phyloP scores from a whole-genome alignment of 2,113 vertebrate genomes.

The Eurypyga helias region DNA sequence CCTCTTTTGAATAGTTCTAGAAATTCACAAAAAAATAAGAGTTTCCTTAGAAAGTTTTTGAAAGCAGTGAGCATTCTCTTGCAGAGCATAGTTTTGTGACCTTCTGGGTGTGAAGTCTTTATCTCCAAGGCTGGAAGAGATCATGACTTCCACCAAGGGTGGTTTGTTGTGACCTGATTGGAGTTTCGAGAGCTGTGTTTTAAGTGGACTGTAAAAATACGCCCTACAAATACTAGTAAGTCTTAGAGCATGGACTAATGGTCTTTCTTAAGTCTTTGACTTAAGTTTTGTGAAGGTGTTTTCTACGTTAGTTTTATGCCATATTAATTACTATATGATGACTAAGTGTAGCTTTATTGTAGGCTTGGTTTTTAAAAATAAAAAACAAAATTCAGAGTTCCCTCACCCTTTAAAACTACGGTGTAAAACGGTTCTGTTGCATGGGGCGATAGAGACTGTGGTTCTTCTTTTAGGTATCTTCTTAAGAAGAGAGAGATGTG shows the following conservation, averaged over 20 bases:
- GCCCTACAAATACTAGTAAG: neutral
- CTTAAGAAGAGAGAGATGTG: neutral
- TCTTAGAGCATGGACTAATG: neutral
- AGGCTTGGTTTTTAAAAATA: too few species aligned
- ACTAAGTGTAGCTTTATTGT: neutral
- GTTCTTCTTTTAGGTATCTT: neutral
- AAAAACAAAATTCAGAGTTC: neutral
- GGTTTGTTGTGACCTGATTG: neutral
- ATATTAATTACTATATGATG: fast-evolving
- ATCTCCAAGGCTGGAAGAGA: neutral
- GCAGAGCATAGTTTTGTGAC: neutral
- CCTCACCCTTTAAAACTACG: neutral
- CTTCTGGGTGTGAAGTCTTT: neutral
- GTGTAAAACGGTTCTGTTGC: neutral
- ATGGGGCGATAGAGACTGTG: neutral
- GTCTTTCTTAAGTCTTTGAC: neutral
- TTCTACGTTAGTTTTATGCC: neutral
- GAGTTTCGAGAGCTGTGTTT: neutral
- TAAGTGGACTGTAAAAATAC: neutral
- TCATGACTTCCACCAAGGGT: neutral
- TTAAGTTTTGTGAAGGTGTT: neutral
- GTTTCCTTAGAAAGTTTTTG: neutral
- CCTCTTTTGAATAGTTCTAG: neutral
- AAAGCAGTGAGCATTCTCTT: neutral
- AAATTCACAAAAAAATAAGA: neutral